Base-by-base conservation (phyloP, 1,140 invertebrate species). In the Sinella curviseta region DNA sequence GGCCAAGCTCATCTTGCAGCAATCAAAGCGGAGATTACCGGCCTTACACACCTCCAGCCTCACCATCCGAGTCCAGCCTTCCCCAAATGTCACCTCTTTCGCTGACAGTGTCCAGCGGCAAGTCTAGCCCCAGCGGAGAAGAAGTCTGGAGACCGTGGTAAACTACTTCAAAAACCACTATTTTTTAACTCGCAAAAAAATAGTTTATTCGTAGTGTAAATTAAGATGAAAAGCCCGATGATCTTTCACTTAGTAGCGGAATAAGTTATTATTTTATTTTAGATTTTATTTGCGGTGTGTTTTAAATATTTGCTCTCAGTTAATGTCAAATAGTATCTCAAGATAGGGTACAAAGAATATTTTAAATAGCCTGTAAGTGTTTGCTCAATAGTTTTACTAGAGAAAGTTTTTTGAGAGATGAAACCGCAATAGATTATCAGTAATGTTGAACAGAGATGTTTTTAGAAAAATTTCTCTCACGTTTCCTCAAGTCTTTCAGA, bases 31-130 rank as follows among this genome's bases (percentile, higher is more conserved):
- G 80, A 14, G 48, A 77, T 30, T 84, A 84, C 54, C 31, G 83
- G 2, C 83, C 83, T 26, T 81, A 82, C 81, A 84, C 83, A n/a
- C 83, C 83, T 60, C 83, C 83, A n/a, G 78, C 83, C 4, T 84
- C 83, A 30, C 83, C 83, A 34, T 20, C 76, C 17, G 48, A 77
- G 17, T 77, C 39, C 36, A 4, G 57, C 1, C 30, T 60, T 77
- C 55, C 76, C 17, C 55, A 77, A 75, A 36, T 75, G 48, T 48
- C 54, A 73, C 34, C 79, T n/a, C 75, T 67, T n/a, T 74, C 74
- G 12, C 30, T 73, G 8, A 77, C 65, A 35, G 57, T 55, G 2
- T n/a, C 26, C n/a, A 30, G 28, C 17, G 16, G 34, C 55, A 16
- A 57, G 60, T n/a, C 36, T 8, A 31, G 33, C 31, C 26, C 78